These are phyloP conservation scores for Ceratosolen fusciceps DNA, from an alignment of 1,140 invertebrate genomes.

Conservation along the genomic window DNA sequence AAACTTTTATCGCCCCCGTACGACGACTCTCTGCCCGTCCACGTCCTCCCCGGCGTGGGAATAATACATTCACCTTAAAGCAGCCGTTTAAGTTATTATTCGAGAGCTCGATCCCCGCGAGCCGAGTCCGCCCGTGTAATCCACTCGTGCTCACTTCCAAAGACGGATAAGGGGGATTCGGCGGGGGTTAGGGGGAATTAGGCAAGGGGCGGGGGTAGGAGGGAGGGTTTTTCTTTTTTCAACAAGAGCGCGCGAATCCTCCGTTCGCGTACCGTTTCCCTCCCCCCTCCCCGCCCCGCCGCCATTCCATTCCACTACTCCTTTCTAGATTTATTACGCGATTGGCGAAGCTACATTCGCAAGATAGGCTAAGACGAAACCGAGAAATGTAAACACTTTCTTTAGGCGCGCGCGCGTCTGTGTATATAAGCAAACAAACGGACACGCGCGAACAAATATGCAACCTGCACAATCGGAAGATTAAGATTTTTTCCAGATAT, in stretches of 20 bases:
- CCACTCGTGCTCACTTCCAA: too few relatives aligned
- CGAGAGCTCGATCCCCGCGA: conserved; percentile 2
- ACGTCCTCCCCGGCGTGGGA: not conserved
- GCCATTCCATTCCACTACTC: not conserved
- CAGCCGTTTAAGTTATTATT: conserved; percentile 35
- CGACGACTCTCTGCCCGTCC: not conserved
- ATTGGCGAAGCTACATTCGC: not conserved
- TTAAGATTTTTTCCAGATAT: not conserved
- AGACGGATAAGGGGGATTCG: too few relatives aligned
- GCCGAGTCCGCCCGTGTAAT: not conserved
- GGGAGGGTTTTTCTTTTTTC: too few relatives aligned
- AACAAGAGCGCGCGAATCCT: too few relatives aligned
- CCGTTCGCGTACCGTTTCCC: too few relatives aligned
- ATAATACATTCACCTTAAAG: conserved; percentile 27
- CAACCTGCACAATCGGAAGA: not conserved
- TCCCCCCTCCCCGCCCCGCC: too few relatives aligned
- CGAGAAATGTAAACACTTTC: not conserved
- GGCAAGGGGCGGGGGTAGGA: too few relatives aligned
- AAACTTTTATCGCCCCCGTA: not conserved
- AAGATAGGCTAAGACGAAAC: not conserved
- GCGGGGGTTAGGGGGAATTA: too few relatives aligned
- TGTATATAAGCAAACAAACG: too few relatives aligned
- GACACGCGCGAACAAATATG: not conserved
- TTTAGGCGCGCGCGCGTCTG: not conserved
- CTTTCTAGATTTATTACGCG: not conserved